Conservation (phyloP, 1,140 invertebrate species). For the Zophobas atratus region DNA sequence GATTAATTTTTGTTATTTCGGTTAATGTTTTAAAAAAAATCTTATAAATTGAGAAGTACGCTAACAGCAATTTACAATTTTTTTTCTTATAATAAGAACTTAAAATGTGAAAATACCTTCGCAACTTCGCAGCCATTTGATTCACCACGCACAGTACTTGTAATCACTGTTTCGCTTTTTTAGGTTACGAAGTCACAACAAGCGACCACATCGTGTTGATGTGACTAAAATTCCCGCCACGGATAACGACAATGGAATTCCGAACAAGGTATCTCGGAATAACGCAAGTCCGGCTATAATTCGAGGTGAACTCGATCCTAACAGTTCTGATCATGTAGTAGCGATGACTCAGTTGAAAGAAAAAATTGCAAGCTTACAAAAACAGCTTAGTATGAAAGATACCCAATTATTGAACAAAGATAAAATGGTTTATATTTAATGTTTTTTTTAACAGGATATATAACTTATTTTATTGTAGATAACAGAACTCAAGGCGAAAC, state of each 20-base stretch:
- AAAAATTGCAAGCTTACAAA: conserved; percentile 93
- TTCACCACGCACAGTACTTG: background rate
- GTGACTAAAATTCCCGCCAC: conserved; percentile 76
- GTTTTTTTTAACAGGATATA: background rate
- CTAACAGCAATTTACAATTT: no score
- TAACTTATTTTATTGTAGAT: conserved; percentile 75
- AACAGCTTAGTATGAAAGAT: conserved; percentile 89
- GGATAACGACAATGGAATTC: conserved; percentile 64
- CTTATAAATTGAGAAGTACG: no score
- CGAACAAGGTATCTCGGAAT: conserved; percentile 69
- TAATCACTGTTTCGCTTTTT: conserved; percentile 10
- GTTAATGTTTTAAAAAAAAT: no score
- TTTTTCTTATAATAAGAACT: no score
- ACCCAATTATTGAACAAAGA: conserved; percentile 90
- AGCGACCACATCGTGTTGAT: conserved; percentile 81
- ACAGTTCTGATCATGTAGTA: conserved; percentile 93
- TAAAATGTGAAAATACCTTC: no score
- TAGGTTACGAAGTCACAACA: conserved; percentile 79
- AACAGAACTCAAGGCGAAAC: conserved; percentile 93
- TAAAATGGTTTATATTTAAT: conserved; percentile 79
- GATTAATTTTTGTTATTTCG: no score
- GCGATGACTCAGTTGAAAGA: conserved; percentile 95
- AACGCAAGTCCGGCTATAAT: conserved; percentile 65
- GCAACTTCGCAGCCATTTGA: no score
- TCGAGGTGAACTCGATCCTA: conserved; percentile 81